These are phyloP conservation scores for Neoscelio sp. DNA, from an alignment of 2,888 invertebrate genomes.

Conservation along the genomic window DNA sequence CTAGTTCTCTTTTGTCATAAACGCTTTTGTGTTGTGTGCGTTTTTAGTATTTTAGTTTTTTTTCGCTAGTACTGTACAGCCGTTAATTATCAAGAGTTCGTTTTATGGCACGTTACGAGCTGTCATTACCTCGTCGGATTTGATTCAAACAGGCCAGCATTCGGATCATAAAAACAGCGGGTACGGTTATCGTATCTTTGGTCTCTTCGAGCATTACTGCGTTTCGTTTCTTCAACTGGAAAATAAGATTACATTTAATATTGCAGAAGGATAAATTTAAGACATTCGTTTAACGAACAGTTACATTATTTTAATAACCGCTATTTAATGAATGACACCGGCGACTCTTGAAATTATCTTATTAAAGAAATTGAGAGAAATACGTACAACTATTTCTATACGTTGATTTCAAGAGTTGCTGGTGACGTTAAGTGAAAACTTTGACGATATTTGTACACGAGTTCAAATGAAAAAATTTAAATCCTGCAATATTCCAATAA, in stretches of 20 bases:
- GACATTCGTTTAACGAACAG: not conserved
- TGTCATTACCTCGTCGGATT: slow-evolving; percentile 84
- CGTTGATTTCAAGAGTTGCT: no score
- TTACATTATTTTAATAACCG: no score
- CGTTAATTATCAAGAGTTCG: slow-evolving; percentile 19
- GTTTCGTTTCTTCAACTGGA: slow-evolving; percentile 90
- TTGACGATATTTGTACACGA: no score
- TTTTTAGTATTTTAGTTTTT: not conserved
- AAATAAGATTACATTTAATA: slow-evolving; percentile 24
- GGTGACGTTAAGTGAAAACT: no score
- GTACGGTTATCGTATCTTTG: slow-evolving; percentile 93
- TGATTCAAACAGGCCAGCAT: slow-evolving; percentile 89
- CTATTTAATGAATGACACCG: no score
- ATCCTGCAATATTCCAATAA: no score
- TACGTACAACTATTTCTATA: no score
- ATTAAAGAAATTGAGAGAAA: no score
- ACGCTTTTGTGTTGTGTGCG: slow-evolving; percentile 3
- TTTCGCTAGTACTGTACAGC: slow-evolving; percentile 20
- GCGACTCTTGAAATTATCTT: not conserved
- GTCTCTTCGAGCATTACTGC: slow-evolving; percentile 94
- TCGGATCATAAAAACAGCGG: slow-evolving; percentile 93
- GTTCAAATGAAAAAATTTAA: no score
- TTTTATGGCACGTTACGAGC: slow-evolving; percentile 53
- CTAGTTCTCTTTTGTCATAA: no score
- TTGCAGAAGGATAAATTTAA: not conserved